Conservation (phyloP, 2,888 invertebrate genomes). For the Lepidocyrtinus sp. region DNA sequence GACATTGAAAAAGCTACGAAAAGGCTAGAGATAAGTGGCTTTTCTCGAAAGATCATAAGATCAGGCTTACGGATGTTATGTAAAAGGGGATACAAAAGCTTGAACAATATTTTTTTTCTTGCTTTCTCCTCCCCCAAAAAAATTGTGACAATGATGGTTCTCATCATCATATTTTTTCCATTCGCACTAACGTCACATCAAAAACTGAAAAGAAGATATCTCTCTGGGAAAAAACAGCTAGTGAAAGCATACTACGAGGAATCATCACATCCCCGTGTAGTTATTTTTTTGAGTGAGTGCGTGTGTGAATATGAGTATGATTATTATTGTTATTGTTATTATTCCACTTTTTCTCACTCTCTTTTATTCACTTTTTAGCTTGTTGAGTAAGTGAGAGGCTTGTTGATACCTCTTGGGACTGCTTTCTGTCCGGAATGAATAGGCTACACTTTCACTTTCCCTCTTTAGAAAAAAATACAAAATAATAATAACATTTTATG, state of each 20-base stretch:
- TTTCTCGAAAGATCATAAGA: not conserved
- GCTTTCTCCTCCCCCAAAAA: no score
- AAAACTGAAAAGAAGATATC: not conserved
- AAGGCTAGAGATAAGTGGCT: not conserved
- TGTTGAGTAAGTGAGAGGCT: slow-evolving; percentile 22
- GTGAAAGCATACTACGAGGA: no score
- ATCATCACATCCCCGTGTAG: no score
- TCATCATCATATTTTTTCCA: slow-evolving; percentile 26
- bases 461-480: slow-evolving; percentile 3
- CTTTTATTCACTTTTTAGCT: slow-evolving; percentile 18
- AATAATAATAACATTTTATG: not conserved
- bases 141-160: slow-evolving; percentile 38
- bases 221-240: not conserved
- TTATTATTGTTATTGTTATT: slow-evolving; percentile 61
- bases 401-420: slow-evolving; percentile 1
- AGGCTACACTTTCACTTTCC: slow-evolving; percentile 20
- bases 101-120: no score
- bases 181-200: slow-evolving; percentile 28
- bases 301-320: slow-evolving; percentile 47
- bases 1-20: not conserved
- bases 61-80: no score
- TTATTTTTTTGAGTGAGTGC: slow-evolving; percentile 23
- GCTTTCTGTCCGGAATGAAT: not conserved
- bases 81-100: no score
- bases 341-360: slow-evolving; percentile 41